A percentile compares a stretch with the other conserved stretches of the same genome.
These are phyloP conservation scores for Cynopterus brachyotis DNA, from an alignment of 2,113 vertebrate genomes.

Conservation along the genomic window DNA sequence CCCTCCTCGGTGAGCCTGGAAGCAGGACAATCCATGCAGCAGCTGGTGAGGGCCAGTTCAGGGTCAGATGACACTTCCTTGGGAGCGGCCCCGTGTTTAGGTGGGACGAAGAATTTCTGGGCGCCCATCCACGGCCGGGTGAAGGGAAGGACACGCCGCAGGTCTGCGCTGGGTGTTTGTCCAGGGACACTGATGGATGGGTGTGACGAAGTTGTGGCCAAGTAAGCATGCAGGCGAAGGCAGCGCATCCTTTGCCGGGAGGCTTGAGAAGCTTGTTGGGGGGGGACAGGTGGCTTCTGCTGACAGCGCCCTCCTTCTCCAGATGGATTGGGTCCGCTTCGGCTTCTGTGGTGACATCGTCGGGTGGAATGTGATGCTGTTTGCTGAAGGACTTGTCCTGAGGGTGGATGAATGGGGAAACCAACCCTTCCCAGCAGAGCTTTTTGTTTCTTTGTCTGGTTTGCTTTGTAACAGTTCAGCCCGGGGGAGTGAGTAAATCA, in stretches of 20 bases:
- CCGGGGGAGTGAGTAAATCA: not conserved
- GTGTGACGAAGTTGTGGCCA: not conserved
- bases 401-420: no score
- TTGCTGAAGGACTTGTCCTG: not conserved
- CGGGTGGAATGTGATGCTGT: not conserved
- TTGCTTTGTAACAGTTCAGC: not conserved
- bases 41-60: not conserved
- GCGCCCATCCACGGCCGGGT: not conserved
- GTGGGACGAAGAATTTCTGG: not conserved
- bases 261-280: not conserved
- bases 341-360: not conserved
- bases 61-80: not conserved
- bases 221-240: not conserved
- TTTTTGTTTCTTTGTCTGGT: not conserved
- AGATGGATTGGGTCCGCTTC: not conserved
- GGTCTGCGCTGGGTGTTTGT: not conserved
- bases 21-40: not conserved
- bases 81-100: not conserved
- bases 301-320: not conserved
- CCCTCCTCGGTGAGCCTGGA: not conserved
- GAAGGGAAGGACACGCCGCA: not conserved
- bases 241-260: not conserved
- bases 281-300: not conserved
- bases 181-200: not conserved
- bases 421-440: not conserved